Base-by-base conservation (phyloP, 2,113 vertebrate genomes). In the Dascyllus trimaculatus region DNA sequence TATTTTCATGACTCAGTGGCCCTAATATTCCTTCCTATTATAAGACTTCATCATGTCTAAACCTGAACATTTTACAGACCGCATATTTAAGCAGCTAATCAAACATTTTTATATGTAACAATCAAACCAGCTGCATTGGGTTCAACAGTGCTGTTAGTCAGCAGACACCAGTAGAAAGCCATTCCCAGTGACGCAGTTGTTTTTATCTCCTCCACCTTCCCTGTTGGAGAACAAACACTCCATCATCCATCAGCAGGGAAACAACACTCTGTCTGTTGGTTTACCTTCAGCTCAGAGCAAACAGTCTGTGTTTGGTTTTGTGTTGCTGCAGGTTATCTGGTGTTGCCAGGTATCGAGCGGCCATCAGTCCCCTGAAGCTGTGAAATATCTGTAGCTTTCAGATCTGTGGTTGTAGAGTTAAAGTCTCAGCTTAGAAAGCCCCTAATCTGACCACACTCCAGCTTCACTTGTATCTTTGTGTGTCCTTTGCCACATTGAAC, bases 271-370 rank as follows among this genome's bases (percentile, higher is more conserved):
- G 48, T 53, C 18, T 18, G 70, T 19, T 52, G 40, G 7, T 38
- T 68, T 48, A 13, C 63, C 2, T 6, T 73, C 43, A 53, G 46
- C 45, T 78, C 58, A 49, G 14, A 68, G 57, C 68, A 70, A 74
- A 82, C 75, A 63, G 26, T 29, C 5, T 29, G 29, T 29, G 57
- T 69, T 66, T 63, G 63, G 22, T n/a, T 48, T 24, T 48, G 63
- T 46, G 58, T 49, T 32, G 49, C 57, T 49, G 49, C 10, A 56
- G 22, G 67, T 66, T 80, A 88, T 80, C 86, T 61, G 58, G 59
- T 7, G 53, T 46, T 4, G 19, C 35, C 73, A 78, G 81, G 32
- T 22, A 38, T 38, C 1, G 4, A 66, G 40, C 51, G 48, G 2
- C 52, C 53, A 8, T n/a, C 54, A 18, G 38, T 4, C 58, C 29